Base-by-base conservation (phyloP, 2,113 vertebrate genomes). In the Pelvicachromis taeniatus region DNA sequence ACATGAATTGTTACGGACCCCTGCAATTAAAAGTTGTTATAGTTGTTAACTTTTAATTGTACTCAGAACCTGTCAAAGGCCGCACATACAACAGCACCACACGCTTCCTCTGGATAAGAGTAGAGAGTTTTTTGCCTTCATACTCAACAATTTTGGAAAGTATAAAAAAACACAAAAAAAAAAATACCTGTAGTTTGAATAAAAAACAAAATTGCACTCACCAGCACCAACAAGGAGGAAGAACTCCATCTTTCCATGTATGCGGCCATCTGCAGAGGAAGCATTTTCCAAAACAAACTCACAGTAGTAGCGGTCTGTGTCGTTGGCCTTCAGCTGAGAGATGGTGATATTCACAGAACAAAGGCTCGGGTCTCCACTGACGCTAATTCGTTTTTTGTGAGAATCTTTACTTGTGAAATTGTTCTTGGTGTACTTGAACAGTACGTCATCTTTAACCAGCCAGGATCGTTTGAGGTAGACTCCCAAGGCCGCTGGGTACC, bases 221-320 rank as follows among this genome's bases (percentile, higher is more conserved):
- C 95, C 90, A 7, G 29, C 26, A 5, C 26, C 45, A 6, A 96
- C 93, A 2, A 94, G 87, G 48, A 96, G 91, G 53, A 96, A 80
- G 80, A 93, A 95, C 3, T 94, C 89, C 0, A 29, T 87, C 33
- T 16, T 75, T 9, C 92, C 93, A 0, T 1, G 40, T 7, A 88
- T 4, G 0, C 0, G 14, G 0, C 7, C 2, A 31, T 94, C 91
- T 2, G 2, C 31, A 9, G 56, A 11, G 2, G 17, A 2, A 3
- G 1, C 1, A 2, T 12, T 78, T 0, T 4, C 4, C 7, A 92
- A 55, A 0, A 87, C 0, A 54, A 96, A 96, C 52, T 90, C 86
- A 1, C 95, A 96, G 85, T 19, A 4, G 91, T 96, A 96, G 17
- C 84, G 58, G 79, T 95, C 95, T 0, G 94, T 95, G 91, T 96